These are phyloP conservation scores for Sarcophaga subvicina DNA, from an alignment of 2,888 invertebrate species.

Conservation along the genomic window DNA sequence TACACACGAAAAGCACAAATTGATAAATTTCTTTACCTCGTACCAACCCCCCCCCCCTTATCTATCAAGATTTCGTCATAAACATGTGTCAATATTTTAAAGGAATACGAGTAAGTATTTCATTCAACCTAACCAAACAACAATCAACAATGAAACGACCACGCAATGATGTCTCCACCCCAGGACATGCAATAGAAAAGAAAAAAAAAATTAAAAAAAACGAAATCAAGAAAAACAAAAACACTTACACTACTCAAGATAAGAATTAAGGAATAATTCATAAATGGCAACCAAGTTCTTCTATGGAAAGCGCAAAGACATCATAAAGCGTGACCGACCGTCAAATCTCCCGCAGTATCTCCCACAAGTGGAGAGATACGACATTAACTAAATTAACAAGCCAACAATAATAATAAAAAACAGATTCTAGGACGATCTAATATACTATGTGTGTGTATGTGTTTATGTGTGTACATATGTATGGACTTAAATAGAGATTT, in stretches of 20 bases:
- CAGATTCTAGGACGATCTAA: slow-evolving; percentile 30
- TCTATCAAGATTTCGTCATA: not conserved
- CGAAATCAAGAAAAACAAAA: slow-evolving; percentile 14
- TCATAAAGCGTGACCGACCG: slow-evolving; percentile 36
- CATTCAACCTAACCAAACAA: slow-evolving; percentile 44
- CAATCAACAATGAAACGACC: slow-evolving; percentile 41
- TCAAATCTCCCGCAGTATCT: slow-evolving; percentile 61
- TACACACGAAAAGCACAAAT: not conserved
- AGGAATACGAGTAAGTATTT: slow-evolving; percentile 8
- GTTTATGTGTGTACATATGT: not conserved
- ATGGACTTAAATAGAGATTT: no score
- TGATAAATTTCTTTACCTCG: not conserved
- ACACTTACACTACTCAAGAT: slow-evolving; percentile 13
- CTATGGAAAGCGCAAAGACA: slow-evolving; percentile 28
- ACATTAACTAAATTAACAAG: slow-evolving; percentile 66
- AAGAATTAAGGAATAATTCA: slow-evolving; percentile 49
- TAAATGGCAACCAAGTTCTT: slow-evolving; percentile 24
- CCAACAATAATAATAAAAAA: slow-evolving; percentile 11
- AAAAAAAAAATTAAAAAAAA: not conserved
- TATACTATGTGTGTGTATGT: slow-evolving; percentile 5
- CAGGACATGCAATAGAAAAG: slow-evolving; percentile 46
- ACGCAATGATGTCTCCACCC: slow-evolving; percentile 55
- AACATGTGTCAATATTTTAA: slow-evolving; percentile 32
- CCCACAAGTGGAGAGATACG: slow-evolving; percentile 45
- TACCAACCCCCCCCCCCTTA: not conserved